These are phyloP conservation scores for Gallirallus australis DNA, from an alignment of 2,797 vertebrate genomes.

Conservation along the genomic window DNA sequence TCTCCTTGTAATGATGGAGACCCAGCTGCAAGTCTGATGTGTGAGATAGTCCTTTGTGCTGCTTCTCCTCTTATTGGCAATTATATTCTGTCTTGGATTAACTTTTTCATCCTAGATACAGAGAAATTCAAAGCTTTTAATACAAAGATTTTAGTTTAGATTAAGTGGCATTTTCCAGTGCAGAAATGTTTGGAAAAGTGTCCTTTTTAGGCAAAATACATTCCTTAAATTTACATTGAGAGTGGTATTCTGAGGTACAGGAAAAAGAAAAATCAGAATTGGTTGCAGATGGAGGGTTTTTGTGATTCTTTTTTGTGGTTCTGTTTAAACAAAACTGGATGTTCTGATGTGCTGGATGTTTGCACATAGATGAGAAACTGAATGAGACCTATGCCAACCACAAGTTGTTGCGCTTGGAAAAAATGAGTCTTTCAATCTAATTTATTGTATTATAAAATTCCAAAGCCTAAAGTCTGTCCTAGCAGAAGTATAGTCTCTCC, in stretches of 20 bases:
- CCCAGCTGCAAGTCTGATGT: background rate
- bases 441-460: background rate
- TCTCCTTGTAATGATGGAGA: background rate
- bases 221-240: background rate
- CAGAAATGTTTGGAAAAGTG: background rate
- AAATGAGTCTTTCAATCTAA: background rate
- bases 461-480: background rate
- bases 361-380: slow-evolving; percentile 5
- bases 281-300: background rate
- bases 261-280: background rate
- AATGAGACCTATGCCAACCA: background rate
- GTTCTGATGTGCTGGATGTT: background rate
- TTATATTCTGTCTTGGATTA: background rate
- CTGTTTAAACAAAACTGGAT: too few species aligned
- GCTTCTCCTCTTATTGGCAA: background rate
- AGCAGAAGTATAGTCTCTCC: background rate
- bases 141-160: background rate
- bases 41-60: background rate
- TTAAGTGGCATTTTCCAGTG: background rate
- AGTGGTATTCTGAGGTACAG: background rate
- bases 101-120: background rate
- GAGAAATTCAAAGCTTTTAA: background rate
- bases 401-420: background rate
- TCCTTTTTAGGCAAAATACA: background rate
- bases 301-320: background rate